Conservation (phyloP, 1,140 invertebrate genomes). For the Daktulosphaira vitifoliae region DNA sequence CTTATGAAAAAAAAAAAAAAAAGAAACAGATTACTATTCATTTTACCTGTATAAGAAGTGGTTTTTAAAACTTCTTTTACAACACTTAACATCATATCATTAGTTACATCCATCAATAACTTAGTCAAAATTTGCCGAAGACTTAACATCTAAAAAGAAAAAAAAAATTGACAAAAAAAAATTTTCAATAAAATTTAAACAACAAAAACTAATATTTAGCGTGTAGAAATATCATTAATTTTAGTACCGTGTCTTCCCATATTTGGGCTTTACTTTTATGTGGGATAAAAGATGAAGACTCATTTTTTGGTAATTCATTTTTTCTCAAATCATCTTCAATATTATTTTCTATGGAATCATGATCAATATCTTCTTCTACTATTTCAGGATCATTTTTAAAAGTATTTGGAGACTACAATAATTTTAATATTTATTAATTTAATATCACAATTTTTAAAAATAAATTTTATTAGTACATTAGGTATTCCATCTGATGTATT, state of each 20-base stretch:
- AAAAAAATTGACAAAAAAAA: background rate
- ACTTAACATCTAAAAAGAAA: slow-evolving; percentile 65
- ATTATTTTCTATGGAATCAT: slow-evolving; percentile 48
- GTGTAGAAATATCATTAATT: slow-evolving; percentile 33
- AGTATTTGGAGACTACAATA: slow-evolving; percentile 9
- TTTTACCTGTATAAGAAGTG: slow-evolving; percentile 56
- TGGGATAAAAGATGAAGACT: slow-evolving; percentile 35
- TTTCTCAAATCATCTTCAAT: slow-evolving; percentile 39
- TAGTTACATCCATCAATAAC: slow-evolving; percentile 86
- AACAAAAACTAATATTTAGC: slow-evolving; percentile 9
- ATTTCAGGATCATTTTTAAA: slow-evolving; percentile 14
- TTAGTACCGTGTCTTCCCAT: slow-evolving; percentile 49
- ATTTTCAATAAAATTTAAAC: slow-evolving; percentile 9
- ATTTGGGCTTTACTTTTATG: slow-evolving; percentile 47
- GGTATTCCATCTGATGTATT: slow-evolving; percentile 26
- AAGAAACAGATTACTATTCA: slow-evolving; percentile 4
- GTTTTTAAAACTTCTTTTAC: slow-evolving; percentile 65
- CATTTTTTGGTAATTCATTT: slow-evolving; percentile 38
- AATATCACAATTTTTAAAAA: slow-evolving; percentile 12
- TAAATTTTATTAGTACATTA: slow-evolving; percentile 39
- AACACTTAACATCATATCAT: slow-evolving; percentile 71
- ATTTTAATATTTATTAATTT: background rate
- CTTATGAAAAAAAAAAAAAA: no score
- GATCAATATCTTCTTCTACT: slow-evolving; percentile 47
- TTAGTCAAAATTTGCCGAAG: slow-evolving; percentile 80